These are phyloP conservation scores for Arothron firmamentum DNA, from an alignment of 2,113 vertebrate genomes.

Conservation along the genomic window DNA sequence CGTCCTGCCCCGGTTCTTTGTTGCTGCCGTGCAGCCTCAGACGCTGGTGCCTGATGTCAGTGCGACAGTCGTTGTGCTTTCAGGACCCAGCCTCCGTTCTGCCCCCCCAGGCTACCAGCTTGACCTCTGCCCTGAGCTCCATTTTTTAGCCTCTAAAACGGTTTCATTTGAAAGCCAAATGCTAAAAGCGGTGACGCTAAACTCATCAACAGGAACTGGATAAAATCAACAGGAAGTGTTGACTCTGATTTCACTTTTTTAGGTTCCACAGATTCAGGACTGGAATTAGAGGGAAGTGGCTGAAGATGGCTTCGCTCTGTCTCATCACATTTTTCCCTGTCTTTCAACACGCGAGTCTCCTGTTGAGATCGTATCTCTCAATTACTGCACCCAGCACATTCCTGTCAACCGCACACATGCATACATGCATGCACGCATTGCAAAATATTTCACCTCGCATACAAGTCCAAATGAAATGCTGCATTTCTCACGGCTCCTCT, in stretches of 20 bases:
- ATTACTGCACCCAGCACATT: slow-evolving; percentile 73
- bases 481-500: slow-evolving; percentile 2
- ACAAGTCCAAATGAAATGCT: slow-evolving; percentile 11
- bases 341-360: slow-evolving; percentile 35
- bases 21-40: no score
- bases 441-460: slow-evolving; percentile 40
- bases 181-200: no score
- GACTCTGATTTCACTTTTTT: slow-evolving; percentile 16
- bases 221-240: no score
- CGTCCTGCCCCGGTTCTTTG: no score
- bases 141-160: no score
- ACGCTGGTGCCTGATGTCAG: no score
- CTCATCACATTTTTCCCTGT: slow-evolving; percentile 45
- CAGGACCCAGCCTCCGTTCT: no score
- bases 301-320: slow-evolving; percentile 40
- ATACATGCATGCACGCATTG: slow-evolving; percentile 52
- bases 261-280: slow-evolving; percentile 38
- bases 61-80: no score
- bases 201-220: no score
- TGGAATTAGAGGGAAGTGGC: slow-evolving; percentile 43
- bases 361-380: slow-evolving; percentile 69
- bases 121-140: no score
- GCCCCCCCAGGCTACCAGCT: no score
- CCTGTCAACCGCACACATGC: slow-evolving; percentile 64
- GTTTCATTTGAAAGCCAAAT: no score